These are phyloP conservation scores for Acleris emargana DNA, from an alignment of 2,888 invertebrate genomes.

Conservation along the genomic window DNA sequence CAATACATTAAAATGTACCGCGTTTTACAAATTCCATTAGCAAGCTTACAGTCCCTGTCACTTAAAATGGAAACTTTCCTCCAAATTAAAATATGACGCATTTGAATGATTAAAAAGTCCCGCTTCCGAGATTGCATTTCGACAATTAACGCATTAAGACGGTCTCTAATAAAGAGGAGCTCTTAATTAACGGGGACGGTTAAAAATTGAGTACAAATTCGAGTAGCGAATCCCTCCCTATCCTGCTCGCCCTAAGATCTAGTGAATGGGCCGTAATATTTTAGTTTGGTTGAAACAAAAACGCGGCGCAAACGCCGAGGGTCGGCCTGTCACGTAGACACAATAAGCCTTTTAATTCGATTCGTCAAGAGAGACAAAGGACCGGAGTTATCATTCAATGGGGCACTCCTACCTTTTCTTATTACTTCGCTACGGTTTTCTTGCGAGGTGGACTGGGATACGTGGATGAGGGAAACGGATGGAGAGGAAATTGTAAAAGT, in stretches of 20 bases:
- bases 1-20: slow-evolving; percentile 28
- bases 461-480: slow-evolving; percentile 44
- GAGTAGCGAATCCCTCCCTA: slow-evolving; percentile 66
- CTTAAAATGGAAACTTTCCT: slow-evolving; percentile 47
- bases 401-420: slow-evolving; percentile 83
- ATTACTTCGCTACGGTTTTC: slow-evolving; percentile 79
- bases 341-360: slow-evolving; percentile 84
- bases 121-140: slow-evolving; percentile 80
- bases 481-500: slow-evolving; percentile 4
- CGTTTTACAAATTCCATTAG: slow-evolving; percentile 62
- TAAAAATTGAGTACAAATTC: slow-evolving; percentile 84
- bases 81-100: slow-evolving; percentile 77
- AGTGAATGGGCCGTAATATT: slow-evolving; percentile 83
- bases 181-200: slow-evolving; percentile 82
- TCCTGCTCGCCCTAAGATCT: slow-evolving; percentile 59
- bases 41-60: slow-evolving; percentile 53
- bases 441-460: slow-evolving; percentile 65
- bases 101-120: slow-evolving; percentile 76
- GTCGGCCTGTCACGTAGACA: slow-evolving; percentile 80
- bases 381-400: slow-evolving; percentile 83
- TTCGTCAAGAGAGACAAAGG: slow-evolving; percentile 83
- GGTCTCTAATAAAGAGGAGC: slow-evolving; percentile 79
- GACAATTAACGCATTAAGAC: slow-evolving; percentile 83
- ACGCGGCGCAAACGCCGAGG: slow-evolving; percentile 61
- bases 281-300: slow-evolving; percentile 83